Percentiles rank a stretch among this genome's conserved stretches.
These are phyloP conservation scores for Oophaga sylvatica DNA, from an alignment of 2,797 vertebrate species.

Conservation along the genomic window DNA sequence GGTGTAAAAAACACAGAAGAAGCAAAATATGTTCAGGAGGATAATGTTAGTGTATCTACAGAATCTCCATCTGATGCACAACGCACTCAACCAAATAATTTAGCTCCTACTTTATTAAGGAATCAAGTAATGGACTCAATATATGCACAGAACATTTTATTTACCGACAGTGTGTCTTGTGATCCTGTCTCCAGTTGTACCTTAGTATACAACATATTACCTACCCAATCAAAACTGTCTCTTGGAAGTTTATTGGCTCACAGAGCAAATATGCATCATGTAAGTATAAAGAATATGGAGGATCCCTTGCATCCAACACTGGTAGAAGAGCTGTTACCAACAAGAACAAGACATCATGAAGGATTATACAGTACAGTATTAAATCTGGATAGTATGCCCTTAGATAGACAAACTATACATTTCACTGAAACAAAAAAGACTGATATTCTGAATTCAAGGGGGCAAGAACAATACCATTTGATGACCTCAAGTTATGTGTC, in stretches of 20 bases:
- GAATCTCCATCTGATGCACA: conserved; percentile 43
- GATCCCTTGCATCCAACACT: conserved; percentile 60
- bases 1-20: conserved; percentile 62
- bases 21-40: conserved; percentile 48
- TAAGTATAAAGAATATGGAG: conserved; percentile 20
- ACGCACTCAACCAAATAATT: conserved; percentile 49
- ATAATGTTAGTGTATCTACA: conserved; percentile 32
- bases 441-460: background rate
- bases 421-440: background rate
- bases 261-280: conserved; percentile 50
- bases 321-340: conserved; percentile 53
- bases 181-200: conserved; percentile 29
- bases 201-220: conserved; percentile 51
- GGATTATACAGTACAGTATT: conserved; percentile 45
- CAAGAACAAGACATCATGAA: conserved; percentile 27
- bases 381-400: conserved; percentile 41
- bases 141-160: conserved; percentile 9
- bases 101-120: conserved; percentile 56
- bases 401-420: conserved; percentile 1
- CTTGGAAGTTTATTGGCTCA: conserved; percentile 35
- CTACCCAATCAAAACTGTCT: conserved; percentile 16
- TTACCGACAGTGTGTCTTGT: conserved; percentile 49
- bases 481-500: conserved; percentile 61
- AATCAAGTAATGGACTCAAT: conserved; percentile 61
- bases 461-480: conserved; percentile 49